Conservation (phyloP, 2,888 invertebrate genomes). For the Meloe dianella region DNA sequence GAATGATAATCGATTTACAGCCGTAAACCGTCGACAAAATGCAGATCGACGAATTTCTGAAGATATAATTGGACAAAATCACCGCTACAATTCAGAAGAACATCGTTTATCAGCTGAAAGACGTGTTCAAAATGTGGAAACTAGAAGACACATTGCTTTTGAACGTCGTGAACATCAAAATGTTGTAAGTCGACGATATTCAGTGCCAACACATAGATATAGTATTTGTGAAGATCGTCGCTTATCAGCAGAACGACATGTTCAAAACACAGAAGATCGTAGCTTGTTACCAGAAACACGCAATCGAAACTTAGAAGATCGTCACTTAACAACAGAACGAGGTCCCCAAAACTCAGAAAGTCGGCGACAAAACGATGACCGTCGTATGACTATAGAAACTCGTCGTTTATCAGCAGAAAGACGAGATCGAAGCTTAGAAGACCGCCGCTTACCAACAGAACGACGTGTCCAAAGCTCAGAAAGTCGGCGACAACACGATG, state of each 20-base stretch:
- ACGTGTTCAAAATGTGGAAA: too few relatives aligned
- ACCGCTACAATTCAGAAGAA: too few relatives aligned
- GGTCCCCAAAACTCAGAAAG: background rate
- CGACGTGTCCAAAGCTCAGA: background rate
- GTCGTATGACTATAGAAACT: background rate
- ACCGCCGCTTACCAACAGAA: background rate
- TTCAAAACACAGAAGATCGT: background rate
- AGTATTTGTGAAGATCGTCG: background rate
- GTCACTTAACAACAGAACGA: background rate
- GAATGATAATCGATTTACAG: too few relatives aligned
- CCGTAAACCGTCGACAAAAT: too few relatives aligned
- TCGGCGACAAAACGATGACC: background rate
- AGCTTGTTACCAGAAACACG: background rate
- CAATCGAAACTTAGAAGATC: background rate
- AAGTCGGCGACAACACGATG: background rate
- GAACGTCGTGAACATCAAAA: too few relatives aligned
- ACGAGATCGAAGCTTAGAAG: too few relatives aligned
- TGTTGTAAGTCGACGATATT: too few relatives aligned
- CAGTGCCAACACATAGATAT: too few relatives aligned
- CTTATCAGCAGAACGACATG: background rate
- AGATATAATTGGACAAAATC: too few relatives aligned
- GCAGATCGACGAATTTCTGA: too few relatives aligned
- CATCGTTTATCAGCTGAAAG: background rate
- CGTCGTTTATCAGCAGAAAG: background rate
- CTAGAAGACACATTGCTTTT: too few relatives aligned